Evolutionary conservation across 2,113 vertebrate species (phyloP).

Genomic region (Polypterus senegalus): DNA sequence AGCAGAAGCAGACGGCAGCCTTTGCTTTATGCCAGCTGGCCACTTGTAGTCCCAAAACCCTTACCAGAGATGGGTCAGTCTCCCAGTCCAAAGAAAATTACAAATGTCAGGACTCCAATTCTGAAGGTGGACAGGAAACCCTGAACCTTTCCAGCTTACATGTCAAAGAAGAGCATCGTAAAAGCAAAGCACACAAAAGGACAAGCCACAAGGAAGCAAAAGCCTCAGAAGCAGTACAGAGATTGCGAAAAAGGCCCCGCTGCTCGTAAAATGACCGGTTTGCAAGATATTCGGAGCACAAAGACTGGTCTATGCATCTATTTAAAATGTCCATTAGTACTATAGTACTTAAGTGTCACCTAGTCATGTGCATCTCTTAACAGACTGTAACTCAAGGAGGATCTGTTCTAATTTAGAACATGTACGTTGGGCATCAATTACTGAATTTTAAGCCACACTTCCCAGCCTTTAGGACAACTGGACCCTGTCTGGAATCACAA

Average conservation of each 20-base stretch:
- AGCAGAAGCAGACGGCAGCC: conserved; percentile 80
- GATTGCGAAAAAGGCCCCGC: conserved; percentile 62
- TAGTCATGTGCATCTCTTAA: no score
- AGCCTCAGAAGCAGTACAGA: conserved; percentile 39
- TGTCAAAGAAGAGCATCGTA: conserved; percentile 27
- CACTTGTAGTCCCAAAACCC: conserved; percentile 45
- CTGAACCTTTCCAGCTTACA: conserved; percentile 4
- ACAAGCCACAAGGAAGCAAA: conserved; percentile 45
- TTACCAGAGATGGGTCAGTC: not conserved
- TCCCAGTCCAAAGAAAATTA: conserved; percentile 16
- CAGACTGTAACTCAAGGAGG: no score
- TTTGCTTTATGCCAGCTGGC: conserved; percentile 89
- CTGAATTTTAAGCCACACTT: no score
- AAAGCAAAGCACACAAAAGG: conserved; percentile 55
- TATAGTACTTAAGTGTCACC: no score
- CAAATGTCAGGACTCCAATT: conserved; percentile 17
- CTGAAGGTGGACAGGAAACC: not conserved
- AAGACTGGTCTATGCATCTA: no score
- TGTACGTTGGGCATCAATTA: no score
- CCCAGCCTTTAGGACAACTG: no score
- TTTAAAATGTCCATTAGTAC: no score
- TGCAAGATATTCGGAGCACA: no score
- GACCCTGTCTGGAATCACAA: no score
- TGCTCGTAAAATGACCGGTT: conserved; percentile 39
- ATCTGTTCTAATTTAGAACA: no score